phyloP scores from a whole-genome alignment of 1,140 invertebrate species.

The Heliothis virescens region DNA sequence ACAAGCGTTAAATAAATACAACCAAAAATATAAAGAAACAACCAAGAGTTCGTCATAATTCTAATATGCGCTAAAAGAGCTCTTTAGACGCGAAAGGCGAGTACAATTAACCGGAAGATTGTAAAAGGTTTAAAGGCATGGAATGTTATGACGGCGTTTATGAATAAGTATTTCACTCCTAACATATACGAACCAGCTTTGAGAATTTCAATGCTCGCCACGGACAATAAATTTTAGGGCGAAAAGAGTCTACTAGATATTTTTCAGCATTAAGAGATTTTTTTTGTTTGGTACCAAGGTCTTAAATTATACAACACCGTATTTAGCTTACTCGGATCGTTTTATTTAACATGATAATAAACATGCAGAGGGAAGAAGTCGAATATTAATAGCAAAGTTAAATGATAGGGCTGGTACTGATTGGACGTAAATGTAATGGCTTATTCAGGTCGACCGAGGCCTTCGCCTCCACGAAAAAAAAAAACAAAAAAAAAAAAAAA shows the following conservation, averaged over 20 bases:
- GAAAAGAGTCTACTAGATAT: conserved; percentile 68
- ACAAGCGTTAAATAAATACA: too few relatives aligned
- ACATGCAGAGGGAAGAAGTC: conserved; percentile 83
- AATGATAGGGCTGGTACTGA: conserved; percentile 86
- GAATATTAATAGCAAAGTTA: conserved; percentile 86
- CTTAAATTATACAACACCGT: conserved; percentile 56
- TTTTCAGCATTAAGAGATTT: conserved; percentile 50
- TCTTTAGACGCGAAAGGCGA: too few relatives aligned
- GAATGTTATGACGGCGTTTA: conserved; percentile 86
- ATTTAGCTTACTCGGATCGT: conserved; percentile 57
- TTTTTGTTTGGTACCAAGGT: conserved; percentile 23
- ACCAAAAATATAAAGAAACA: too few relatives aligned
- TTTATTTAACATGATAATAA: conserved; percentile 83
- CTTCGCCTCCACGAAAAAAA: conserved; percentile 71
- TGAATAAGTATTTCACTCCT: conserved; percentile 81
- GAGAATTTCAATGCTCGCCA: conserved; percentile 76
- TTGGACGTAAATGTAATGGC: conserved; percentile 86
- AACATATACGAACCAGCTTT: conserved; percentile 75
- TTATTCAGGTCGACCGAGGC: conserved; percentile 81
- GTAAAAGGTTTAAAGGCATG: conserved; percentile 85
- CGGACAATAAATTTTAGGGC: conserved; percentile 79
- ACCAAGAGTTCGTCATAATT: too few relatives aligned
- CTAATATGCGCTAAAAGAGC: too few relatives aligned
- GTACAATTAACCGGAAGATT: too few relatives aligned
- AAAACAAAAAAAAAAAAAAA: too few relatives aligned